Percentiles rank a stretch among this genome's conserved stretches.
Conservation (phyloP, 1,140 invertebrate genomes). For the Brachionus rotundiformis region DNA sequence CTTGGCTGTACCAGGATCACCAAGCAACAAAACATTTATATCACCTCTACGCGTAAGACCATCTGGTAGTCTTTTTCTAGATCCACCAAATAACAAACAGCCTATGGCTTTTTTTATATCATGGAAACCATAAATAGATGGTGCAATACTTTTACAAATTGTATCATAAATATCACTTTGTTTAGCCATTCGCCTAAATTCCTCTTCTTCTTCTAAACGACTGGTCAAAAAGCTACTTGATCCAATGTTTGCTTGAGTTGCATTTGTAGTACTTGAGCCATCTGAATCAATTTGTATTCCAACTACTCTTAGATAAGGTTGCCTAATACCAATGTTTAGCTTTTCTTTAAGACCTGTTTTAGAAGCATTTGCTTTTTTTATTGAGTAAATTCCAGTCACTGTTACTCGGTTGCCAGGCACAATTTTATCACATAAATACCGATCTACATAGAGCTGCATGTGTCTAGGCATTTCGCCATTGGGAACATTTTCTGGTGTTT, state of each 20-base stretch:
- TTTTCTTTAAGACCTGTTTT: conserved; percentile 66
- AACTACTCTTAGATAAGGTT: conserved; percentile 89
- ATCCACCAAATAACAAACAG: conserved; percentile 88
- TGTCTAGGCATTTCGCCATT: conserved; percentile 98
- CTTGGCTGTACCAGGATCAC: conserved; percentile 98
- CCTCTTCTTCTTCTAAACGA: conserved; percentile 79
- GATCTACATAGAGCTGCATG: conserved; percentile 76
- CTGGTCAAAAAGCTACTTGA: conserved; percentile 61
- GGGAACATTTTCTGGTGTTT: conserved; percentile 90
- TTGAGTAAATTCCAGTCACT: conserved; percentile 92
- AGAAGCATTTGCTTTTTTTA: conserved; percentile 79
- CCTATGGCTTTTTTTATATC: conserved; percentile 98
- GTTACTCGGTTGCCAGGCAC: conserved; percentile 93
- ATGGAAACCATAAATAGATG: conserved; percentile 88
- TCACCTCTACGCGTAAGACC: conserved; percentile 91
- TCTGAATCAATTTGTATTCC: conserved; percentile 84
- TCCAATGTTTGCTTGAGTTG: conserved; percentile 62
- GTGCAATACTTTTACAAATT: conserved; percentile 86
- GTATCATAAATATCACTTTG: conserved; percentile 84
- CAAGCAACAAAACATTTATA: conserved; percentile 90
- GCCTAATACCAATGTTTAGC: conserved; percentile 83
- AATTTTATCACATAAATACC: conserved; percentile 84
- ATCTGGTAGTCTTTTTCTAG: conserved; percentile 79
- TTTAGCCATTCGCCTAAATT: conserved; percentile 80
- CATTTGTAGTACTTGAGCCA: conserved; percentile 66